phyloP scores from a whole-genome alignment of 1,140 invertebrate species.

The Procambarus clarkii region DNA sequence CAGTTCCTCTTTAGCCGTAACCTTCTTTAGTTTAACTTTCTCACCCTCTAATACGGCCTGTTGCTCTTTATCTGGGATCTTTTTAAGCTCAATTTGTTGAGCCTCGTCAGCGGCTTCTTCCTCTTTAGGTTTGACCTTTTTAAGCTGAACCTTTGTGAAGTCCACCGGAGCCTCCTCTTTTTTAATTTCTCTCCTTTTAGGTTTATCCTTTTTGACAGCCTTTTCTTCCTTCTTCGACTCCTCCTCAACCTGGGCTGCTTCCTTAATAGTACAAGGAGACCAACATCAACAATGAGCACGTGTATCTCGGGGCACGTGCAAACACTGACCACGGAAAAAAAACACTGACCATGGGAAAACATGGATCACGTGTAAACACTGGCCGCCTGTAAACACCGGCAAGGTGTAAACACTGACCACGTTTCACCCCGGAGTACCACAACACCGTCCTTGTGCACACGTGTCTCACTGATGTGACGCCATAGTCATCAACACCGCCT shows the following conservation, averaged over 20 bases:
- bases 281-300: constrained; percentile 40
- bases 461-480: not conserved
- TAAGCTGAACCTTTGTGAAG: constrained; percentile 22
- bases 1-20: not conserved
- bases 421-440: too few relatives aligned
- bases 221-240: constrained; percentile 27
- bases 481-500: not conserved
- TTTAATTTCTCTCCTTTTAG: constrained; percentile 22
- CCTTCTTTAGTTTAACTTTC: constrained; percentile 14
- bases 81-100: constrained; percentile 39
- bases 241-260: constrained; percentile 23
- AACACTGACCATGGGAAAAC: too few relatives aligned
- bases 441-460: too few relatives aligned
- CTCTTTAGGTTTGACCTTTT: constrained; percentile 37
- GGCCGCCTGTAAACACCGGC: too few relatives aligned
- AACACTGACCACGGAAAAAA: not conserved
- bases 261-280: constrained; percentile 20
- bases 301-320: not conserved
- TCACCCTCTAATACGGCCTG: not conserved
- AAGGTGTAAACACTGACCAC: too few relatives aligned
- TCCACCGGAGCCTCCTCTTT: not conserved
- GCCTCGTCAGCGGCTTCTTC: constrained; percentile 1
- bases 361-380: too few relatives aligned
- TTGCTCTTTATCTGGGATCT: constrained; percentile 20
- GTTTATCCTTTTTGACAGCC: not conserved